Conservation (phyloP, 2,888 invertebrate genomes). For the Bugula neritina region DNA sequence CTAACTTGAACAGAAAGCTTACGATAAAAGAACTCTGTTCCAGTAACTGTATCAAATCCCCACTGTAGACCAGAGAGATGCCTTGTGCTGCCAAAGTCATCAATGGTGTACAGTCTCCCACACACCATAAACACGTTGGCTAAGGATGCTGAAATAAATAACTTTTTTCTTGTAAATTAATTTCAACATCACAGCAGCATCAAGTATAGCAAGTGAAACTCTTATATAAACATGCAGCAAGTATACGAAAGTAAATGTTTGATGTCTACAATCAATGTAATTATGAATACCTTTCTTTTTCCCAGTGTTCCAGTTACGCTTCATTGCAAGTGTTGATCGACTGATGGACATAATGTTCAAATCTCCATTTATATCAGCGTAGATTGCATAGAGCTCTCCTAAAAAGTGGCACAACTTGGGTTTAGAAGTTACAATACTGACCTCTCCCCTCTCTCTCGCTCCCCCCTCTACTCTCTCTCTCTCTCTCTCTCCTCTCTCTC, state of each 20-base stretch:
- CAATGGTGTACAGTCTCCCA: conserved; percentile 29
- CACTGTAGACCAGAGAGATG: conserved; percentile 2
- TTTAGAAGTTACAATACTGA: too few relatives aligned
- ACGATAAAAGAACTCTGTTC: background rate
- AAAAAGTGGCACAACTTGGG: too few relatives aligned
- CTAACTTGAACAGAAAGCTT: too few relatives aligned
- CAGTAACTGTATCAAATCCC: conserved; percentile 28
- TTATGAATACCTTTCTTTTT: conserved; percentile 1
- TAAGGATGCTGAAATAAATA: background rate
- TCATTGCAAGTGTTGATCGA: background rate
- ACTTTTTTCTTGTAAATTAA: too few relatives aligned
- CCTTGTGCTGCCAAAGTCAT: conserved; percentile 22
- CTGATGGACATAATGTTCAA: background rate
- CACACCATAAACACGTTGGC: conserved; percentile 28
- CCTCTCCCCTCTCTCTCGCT: too few relatives aligned
- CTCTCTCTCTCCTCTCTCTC: too few relatives aligned
- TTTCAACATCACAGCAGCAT: too few relatives aligned
- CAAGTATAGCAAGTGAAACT: too few relatives aligned
- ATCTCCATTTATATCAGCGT: background rate
- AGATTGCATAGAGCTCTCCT: background rate
- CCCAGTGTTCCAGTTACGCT: background rate
- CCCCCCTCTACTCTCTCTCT: too few relatives aligned
- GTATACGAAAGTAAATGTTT: too few relatives aligned
- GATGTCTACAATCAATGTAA: too few relatives aligned
- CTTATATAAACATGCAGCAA: too few relatives aligned